Percentiles rank a stretch among this genome's conserved stretches.
Evolutionary conservation across 2,888 invertebrate species (phyloP).

Genomic region (Amorpha juglandis): DNA sequence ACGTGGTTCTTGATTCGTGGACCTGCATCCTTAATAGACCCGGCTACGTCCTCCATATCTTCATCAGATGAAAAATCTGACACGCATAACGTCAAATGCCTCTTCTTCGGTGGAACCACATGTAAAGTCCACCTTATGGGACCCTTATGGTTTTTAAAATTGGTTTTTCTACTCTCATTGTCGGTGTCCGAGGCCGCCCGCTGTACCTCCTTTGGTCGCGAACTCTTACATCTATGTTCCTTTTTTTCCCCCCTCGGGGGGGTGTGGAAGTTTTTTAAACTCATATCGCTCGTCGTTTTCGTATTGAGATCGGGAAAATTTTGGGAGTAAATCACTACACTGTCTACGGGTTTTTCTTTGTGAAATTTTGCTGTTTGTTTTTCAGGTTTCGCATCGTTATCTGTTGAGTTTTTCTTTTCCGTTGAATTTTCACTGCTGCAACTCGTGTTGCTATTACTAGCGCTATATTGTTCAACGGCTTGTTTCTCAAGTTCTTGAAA

Average conservation of each 20-base stretch:
- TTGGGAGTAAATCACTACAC: conserved; percentile 77
- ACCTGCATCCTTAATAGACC: conserved; percentile 66
- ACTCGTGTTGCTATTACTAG: conserved; percentile 78
- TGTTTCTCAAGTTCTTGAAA: conserved; percentile 86
- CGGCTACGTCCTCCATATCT: conserved; percentile 57
- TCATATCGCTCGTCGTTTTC: conserved; percentile 70
- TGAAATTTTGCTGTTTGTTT: conserved; percentile 70
- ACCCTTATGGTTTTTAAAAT: conserved; percentile 62
- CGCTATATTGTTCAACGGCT: conserved; percentile 87
- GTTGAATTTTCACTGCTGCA: conserved; percentile 75
- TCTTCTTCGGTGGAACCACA: conserved; percentile 70
- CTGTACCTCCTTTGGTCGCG: conserved; percentile 60
- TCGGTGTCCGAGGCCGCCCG: conserved; percentile 76
- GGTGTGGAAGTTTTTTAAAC: conserved; percentile 83
- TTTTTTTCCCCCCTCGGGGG: conserved; percentile 83
- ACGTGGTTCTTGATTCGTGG: conserved; percentile 64
- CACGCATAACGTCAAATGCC: conserved; percentile 68
- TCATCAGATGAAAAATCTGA: conserved; percentile 77
- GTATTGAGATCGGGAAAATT: conserved; percentile 76
- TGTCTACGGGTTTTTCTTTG: conserved; percentile 73
- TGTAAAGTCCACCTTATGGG: conserved; percentile 71
- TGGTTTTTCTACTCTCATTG: conserved; percentile 64
- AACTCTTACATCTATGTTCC: conserved; percentile 69
- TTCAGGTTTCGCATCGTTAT: conserved; percentile 52
- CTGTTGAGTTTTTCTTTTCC: conserved; percentile 59